phyloP scores from a whole-genome alignment of 2,888 invertebrate genomes.

The Lasioglossum marginatum region DNA sequence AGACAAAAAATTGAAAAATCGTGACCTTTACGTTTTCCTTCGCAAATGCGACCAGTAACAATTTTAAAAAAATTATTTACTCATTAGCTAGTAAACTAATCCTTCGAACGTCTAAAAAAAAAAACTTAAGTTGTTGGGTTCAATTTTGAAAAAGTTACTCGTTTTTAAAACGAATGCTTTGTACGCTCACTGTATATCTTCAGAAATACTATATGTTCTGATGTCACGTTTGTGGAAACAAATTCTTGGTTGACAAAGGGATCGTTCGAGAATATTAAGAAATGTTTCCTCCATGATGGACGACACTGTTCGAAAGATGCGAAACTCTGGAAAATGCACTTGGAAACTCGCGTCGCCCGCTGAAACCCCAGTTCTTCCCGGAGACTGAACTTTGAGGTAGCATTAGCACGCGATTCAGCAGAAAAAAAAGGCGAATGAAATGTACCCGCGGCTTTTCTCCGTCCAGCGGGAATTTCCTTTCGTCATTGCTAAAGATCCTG shows the following conservation, averaged over 20 bases:
- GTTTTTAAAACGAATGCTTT: no score
- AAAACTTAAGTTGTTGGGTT: no score
- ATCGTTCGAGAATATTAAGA: not conserved
- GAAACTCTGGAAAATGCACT: conserved; percentile 30
- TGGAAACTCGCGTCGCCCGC: not conserved
- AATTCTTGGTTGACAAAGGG: not conserved
- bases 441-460: conserved; percentile 16
- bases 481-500: conserved; percentile 17
- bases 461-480: conserved; percentile 21
- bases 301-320: conserved; percentile 1
- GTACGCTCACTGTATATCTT: no score
- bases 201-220: not conserved
- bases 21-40: no score
- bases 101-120: no score
- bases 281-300: not conserved
- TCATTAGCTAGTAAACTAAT: no score
- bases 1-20: no score
- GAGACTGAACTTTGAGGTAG: conserved; percentile 17
- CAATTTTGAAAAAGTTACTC: no score
- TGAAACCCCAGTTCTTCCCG: conserved; percentile 19
- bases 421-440: not conserved
- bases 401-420: conserved; percentile 34
- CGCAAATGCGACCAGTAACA: no score
- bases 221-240: not conserved
- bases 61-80: no score